These are phyloP conservation scores for Zaprionus davidi DNA, from an alignment of 1,140 invertebrate genomes.

Conservation along the genomic window DNA sequence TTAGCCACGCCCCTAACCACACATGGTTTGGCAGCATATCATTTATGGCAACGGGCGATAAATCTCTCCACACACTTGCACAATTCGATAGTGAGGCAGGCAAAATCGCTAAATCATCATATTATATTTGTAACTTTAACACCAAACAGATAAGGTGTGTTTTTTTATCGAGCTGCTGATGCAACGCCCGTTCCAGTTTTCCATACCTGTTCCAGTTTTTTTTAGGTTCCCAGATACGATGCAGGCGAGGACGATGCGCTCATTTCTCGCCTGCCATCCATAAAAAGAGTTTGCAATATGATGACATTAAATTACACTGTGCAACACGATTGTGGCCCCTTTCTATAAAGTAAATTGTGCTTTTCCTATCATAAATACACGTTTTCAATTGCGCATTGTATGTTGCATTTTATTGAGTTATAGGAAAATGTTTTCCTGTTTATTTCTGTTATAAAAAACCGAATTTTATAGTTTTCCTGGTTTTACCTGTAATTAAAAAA, in stretches of 20 bases:
- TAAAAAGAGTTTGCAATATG: slow-evolving; percentile 17
- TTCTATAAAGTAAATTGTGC: neutral
- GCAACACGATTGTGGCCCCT: neutral
- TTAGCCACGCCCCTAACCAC: neutral
- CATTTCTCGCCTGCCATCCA: neutral
- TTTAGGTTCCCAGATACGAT: slow-evolving; percentile 6
- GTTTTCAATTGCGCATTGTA: neutral
- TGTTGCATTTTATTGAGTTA: neutral
- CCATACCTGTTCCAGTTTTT: slow-evolving; percentile 7
- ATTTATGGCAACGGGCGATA: slow-evolving; percentile 10
- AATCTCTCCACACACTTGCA: neutral
- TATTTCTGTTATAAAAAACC: too few species aligned
- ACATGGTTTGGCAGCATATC: neutral
- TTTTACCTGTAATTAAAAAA: too few species aligned
- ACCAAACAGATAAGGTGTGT: neutral
- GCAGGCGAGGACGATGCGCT: slow-evolving; percentile 37
- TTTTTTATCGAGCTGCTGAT: slow-evolving; percentile 4
- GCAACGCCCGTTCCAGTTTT: slow-evolving; percentile 20
- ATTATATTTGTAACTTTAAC: slow-evolving; percentile 12
- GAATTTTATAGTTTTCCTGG: too few species aligned
- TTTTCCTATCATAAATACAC: neutral
- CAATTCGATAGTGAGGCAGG: neutral
- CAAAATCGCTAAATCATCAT: slow-evolving; percentile 8
- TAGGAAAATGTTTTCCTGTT: too few species aligned
- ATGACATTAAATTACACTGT: slow-evolving; percentile 25